A percentile compares a stretch with the other conserved stretches of the same genome.
phyloP scores from a whole-genome alignment of 2,113 vertebrate genomes.

The Pygoscelis antarcticus region DNA sequence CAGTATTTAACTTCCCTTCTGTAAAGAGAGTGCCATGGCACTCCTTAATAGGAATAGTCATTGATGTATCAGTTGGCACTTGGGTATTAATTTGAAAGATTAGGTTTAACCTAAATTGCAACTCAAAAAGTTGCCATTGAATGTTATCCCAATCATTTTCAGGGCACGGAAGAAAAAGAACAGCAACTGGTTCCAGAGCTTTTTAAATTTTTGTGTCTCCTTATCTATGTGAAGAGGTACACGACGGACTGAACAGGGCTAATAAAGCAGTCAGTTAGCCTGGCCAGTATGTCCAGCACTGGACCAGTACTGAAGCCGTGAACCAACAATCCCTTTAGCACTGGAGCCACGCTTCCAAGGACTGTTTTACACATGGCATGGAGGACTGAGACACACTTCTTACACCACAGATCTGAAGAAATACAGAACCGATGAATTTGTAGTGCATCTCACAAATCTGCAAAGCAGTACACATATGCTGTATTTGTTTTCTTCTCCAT shows the following conservation, averaged over 20 bases:
- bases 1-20: not conserved
- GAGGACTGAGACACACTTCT: not conserved
- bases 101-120: not conserved
- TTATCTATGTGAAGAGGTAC: not conserved
- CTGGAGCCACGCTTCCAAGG: not conserved
- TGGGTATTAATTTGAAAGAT: not conserved
- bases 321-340: not conserved
- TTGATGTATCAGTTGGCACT: not conserved
- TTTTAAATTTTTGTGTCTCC: not conserved
- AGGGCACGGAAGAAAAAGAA: not conserved
- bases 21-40: not conserved
- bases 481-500: not conserved
- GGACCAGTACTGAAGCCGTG: not conserved
- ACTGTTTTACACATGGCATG: not conserved
- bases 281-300: not conserved
- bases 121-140: not conserved
- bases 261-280: not conserved
- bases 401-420: not conserved
- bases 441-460: not conserved
- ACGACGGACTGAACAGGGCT: rapidly evolving
- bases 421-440: no score
- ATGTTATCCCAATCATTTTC: not conserved
- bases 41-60: not conserved
- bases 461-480: not conserved
- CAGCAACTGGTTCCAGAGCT: not conserved